Conservation (phyloP, 2,113 vertebrate genomes). For the Oreochromis spilurus region DNA sequence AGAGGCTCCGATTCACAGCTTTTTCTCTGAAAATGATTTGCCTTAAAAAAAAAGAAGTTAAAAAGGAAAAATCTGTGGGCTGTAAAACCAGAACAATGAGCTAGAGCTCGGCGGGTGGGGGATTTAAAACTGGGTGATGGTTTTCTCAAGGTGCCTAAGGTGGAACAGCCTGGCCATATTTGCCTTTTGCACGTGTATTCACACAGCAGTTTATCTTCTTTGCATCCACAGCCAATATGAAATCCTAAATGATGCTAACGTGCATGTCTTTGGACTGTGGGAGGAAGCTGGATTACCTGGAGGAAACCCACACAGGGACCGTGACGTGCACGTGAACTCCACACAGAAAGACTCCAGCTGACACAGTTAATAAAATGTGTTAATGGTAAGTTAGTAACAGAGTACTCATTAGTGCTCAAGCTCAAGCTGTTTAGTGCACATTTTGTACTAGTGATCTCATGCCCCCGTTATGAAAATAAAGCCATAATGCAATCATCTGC, state of each 20-base stretch:
- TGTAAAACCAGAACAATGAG: neutral
- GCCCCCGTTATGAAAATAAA: neutral
- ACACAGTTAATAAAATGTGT: neutral
- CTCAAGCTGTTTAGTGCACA: neutral
- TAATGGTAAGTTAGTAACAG: neutral
- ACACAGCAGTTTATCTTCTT: neutral
- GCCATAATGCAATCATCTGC: neutral
- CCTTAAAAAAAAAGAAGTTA: neutral
- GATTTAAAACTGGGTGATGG: neutral
- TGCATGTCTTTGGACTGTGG: neutral
- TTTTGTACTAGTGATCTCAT: neutral
- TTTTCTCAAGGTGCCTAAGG: neutral
- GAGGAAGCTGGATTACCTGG: neutral
- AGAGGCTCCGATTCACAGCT: neutral
- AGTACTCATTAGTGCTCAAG: neutral
- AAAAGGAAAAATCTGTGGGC: neutral
- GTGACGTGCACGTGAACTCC: neutral
- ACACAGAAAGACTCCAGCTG: neutral
- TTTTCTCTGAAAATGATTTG: neutral
- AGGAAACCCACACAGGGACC: neutral
- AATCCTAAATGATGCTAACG: neutral
- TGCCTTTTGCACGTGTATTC: neutral
- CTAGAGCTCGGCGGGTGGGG: neutral
- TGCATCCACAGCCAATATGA: neutral
- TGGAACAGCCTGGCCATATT: neutral